phyloP scores from a whole-genome alignment of 2,888 invertebrate species.

The Tenthredo amoena region DNA sequence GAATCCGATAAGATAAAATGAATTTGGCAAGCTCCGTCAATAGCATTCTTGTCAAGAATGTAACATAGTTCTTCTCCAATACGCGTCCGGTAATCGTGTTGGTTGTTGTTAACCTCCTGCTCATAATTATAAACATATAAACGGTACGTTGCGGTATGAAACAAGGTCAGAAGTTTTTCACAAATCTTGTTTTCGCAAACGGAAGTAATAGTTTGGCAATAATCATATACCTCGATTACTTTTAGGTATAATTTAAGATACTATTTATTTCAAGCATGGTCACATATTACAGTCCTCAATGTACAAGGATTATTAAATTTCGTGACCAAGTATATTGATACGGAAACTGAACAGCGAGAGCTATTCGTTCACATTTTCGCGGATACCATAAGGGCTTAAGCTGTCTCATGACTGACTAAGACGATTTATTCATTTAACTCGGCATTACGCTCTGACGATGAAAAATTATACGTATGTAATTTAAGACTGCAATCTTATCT shows the following conservation, averaged over 20 bases:
- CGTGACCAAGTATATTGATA: neutral
- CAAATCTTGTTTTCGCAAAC: neutral
- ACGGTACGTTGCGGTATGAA: neutral
- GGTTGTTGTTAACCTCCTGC: slow-evolving; percentile 4
- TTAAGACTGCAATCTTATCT: slow-evolving; percentile 50
- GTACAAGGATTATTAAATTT: neutral
- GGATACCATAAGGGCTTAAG: neutral
- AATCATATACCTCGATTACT: neutral
- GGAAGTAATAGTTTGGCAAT: neutral
- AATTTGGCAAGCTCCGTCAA: neutral
- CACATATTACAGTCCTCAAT: neutral
- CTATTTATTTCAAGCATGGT: neutral
- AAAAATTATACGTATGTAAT: slow-evolving; percentile 31
- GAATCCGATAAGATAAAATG: slow-evolving; percentile 35
- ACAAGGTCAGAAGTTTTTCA: neutral
- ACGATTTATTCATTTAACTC: slow-evolving; percentile 31
- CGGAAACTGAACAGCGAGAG: neutral
- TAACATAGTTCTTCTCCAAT: slow-evolving; percentile 2
- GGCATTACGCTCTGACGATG: neutral
- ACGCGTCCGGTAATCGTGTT: slow-evolving; percentile 1
- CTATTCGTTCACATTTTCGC: neutral
- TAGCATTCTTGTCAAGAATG: neutral
- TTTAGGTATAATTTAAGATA: neutral
- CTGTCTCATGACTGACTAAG: neutral
- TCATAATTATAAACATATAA: neutral